Evolutionary conservation across 2,888 invertebrate species (phyloP).

Genomic region (Rugalucina vietnamica): DNA sequence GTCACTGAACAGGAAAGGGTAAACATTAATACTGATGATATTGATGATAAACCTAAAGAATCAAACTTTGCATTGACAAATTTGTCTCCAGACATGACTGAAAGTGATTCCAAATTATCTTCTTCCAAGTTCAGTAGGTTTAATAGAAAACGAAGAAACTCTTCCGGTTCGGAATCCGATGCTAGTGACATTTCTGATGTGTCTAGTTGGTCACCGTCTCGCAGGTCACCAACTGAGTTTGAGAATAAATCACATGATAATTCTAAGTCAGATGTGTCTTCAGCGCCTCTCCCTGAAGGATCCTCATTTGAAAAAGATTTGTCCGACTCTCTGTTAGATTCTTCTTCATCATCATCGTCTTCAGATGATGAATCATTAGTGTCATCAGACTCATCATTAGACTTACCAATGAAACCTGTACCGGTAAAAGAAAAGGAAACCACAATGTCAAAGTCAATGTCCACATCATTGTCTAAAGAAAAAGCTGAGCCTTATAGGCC

Average conservation of each 20-base stretch:
- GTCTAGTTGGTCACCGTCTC: background rate
- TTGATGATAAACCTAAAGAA: background rate
- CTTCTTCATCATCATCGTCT: conserved; percentile 16
- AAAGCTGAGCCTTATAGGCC: background rate
- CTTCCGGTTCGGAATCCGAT: conserved; percentile 21
- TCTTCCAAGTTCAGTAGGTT: conserved; percentile 54
- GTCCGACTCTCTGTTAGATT: background rate
- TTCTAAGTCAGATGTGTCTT: background rate
- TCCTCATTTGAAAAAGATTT: background rate
- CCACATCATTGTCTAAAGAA: background rate
- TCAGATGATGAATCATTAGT: conserved; percentile 15
- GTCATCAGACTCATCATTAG: conserved; percentile 26
- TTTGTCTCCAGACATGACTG: background rate
- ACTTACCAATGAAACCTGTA: background rate
- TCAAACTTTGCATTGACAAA: background rate
- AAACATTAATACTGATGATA: too few relatives aligned
- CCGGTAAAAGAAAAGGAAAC: background rate
- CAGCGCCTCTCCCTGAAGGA: background rate
- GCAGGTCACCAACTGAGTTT: background rate
- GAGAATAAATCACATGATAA: background rate
- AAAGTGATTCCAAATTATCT: conserved; percentile 57
- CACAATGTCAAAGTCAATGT: background rate
- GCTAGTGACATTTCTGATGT: background rate
- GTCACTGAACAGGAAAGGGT: too few relatives aligned
- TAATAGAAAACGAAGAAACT: conserved; percentile 46